Base-by-base conservation (phyloP, 2,888 invertebrate genomes). In the Lithophane leautieri region DNA sequence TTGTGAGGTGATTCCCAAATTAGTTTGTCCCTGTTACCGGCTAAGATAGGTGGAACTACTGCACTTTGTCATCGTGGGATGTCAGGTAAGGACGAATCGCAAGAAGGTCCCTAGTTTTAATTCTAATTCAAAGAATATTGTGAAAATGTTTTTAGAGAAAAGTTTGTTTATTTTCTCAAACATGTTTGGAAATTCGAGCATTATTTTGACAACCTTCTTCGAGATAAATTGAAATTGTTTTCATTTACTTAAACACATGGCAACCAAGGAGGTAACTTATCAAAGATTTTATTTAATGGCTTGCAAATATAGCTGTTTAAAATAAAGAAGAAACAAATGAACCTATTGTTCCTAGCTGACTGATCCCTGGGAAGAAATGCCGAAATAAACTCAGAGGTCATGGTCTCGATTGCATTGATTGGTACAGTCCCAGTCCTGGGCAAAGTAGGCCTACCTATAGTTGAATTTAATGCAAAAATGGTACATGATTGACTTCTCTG, bases 11-110 rank as follows among this genome's bases (percentile, higher is more conserved):
- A 72, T 80, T 85, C 42, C 66, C 58, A 65, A 79, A 85, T 86
- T 74, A 85, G 84, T 85, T 86, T 70, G 81, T 40, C 72, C 84
- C 42, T 86, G 86, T 83, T 85, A 61, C 34, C 0, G 40, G 25
- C 4, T 7, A 67, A 40, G 25, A 56, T 2, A 25, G 16, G 56
- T 73, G 19, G 25, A 54, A 63, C 67, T 42, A 42, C 62, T 83
- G 77, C 81, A 86, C 50, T 84, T 74, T 78, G 63, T 80, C 73
- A 86, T 78, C 4, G 16, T 28, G 28, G n/a, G 4, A 19, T 70
- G 78, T 71, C 79, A 72, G 73, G 52, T 52, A 42, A 60, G 40
- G 25, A 58, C 2, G 14, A 40, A 40, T 70, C n/a, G 70, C 16
- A 25, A 60, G 42, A 12, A 25, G 9, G 16, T 44, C 16, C n/a